Conservation (phyloP, 1,140 invertebrate species). For the Paramacrobiotus metropolitanus region DNA sequence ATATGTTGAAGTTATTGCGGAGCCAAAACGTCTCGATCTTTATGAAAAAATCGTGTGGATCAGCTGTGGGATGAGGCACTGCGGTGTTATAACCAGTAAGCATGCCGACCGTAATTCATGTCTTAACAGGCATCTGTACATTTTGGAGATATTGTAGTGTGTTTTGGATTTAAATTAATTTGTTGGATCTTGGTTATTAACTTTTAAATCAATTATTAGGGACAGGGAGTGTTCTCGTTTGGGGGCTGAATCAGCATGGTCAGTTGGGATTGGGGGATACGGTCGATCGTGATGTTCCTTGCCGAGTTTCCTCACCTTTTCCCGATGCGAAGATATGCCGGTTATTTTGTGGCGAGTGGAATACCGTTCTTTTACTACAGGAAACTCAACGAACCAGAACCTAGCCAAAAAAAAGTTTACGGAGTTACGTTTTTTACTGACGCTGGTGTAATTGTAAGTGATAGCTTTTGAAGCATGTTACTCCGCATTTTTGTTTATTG, state of each 20-base stretch:
- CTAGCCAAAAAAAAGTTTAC: too few relatives aligned
- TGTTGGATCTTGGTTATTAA: too few relatives aligned
- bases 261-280: background rate
- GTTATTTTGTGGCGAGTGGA: background rate
- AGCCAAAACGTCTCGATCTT: background rate
- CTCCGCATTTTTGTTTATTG: too few relatives aligned
- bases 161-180: too few relatives aligned
- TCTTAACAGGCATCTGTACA: too few relatives aligned
- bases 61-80: background rate
- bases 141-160: too few relatives aligned
- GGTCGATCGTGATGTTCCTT: background rate
- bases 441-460: too few relatives aligned
- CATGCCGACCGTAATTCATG: background rate
- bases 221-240: background rate
- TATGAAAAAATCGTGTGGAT: background rate
- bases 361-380: background rate
- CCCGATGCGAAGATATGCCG: too few relatives aligned
- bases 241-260: constrained; percentile 2
- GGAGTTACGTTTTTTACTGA: too few relatives aligned
- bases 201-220: too few relatives aligned
- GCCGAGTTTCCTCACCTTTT: background rate
- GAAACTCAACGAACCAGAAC: too few relatives aligned
- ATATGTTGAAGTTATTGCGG: background rate
- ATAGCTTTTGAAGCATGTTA: too few relatives aligned
- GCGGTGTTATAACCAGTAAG: background rate